Percentiles rank a stretch among this genome's conserved stretches.
Evolutionary conservation across 2,888 invertebrate species (phyloP).

Genomic region (Antheraea yamamai): DNA sequence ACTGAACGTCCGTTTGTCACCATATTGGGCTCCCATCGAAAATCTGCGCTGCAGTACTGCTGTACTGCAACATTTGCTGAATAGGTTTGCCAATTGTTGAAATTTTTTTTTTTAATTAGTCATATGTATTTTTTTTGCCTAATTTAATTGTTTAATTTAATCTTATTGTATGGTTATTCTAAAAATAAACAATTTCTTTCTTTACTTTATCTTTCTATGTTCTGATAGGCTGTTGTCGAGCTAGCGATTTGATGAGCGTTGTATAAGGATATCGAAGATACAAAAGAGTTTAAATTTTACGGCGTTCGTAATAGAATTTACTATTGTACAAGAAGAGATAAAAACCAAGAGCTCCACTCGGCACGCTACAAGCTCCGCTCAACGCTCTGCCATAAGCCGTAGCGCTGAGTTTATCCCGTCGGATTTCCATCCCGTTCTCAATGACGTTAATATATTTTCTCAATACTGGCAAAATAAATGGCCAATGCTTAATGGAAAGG

Average conservation of each 20-base stretch:
- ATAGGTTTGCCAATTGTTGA: too few species aligned
- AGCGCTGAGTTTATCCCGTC: neutral
- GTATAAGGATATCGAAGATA: neutral
- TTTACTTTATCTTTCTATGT: too few species aligned
- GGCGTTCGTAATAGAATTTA: neutral
- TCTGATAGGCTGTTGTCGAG: neutral
- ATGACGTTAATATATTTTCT: conserved; percentile 13
- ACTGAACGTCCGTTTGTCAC: too few species aligned
- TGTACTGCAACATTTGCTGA: too few species aligned
- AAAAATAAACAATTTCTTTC: too few species aligned
- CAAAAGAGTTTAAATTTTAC: neutral
- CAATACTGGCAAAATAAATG: conserved; percentile 16
- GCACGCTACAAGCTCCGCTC: neutral
- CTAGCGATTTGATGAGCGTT: neutral
- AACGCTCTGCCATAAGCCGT: neutral
- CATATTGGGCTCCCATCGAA: too few species aligned
- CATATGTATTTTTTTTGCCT: too few species aligned
- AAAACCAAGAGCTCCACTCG: neutral
- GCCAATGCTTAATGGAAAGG: conserved; percentile 22
- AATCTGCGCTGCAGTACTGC: too few species aligned
- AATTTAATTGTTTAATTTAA: too few species aligned
- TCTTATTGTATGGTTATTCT: too few species aligned
- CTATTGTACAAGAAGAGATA: neutral
- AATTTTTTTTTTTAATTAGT: too few species aligned
- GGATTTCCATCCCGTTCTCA: conserved; percentile 2